Evolutionary conservation across 2,113 vertebrate species (phyloP).

Genomic region (Limnothrissa miodon): DNA sequence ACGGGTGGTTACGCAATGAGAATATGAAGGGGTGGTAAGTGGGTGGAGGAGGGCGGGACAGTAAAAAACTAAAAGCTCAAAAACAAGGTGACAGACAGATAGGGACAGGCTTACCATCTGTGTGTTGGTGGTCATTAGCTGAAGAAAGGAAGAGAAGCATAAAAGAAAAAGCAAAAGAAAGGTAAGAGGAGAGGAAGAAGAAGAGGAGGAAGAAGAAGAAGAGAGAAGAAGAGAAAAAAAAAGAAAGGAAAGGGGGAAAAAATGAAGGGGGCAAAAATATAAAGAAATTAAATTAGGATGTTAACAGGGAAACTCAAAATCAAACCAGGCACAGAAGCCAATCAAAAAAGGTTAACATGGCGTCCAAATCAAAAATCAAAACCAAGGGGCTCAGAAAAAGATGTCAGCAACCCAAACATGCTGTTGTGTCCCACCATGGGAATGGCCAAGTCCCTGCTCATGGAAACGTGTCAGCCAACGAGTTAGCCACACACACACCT

Average conservation of each 20-base stretch:
- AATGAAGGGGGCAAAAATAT: conserved; percentile 43
- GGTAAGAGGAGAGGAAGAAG: conserved; percentile 75
- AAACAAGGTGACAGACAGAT: conserved; percentile 62
- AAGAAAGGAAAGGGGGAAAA: conserved; percentile 44
- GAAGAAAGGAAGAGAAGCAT: conserved; percentile 88
- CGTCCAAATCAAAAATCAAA: conserved; percentile 54
- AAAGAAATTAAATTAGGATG: conserved; percentile 65
- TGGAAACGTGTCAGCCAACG: conserved; percentile 32
- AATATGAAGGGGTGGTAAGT: conserved; percentile 39
- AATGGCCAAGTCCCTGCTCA: conserved; percentile 65
- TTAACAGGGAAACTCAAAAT: conserved; percentile 63
- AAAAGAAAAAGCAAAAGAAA: conserved; percentile 72
- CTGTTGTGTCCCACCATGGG: conserved; percentile 64
- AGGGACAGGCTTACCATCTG: conserved; percentile 93
- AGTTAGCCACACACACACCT: conserved; percentile 22
- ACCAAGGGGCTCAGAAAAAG: conserved; percentile 75
- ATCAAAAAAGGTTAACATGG: conserved; percentile 74
- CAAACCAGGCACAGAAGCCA: conserved; percentile 58
- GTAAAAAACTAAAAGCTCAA: conserved; percentile 54
- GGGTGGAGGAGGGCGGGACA: conserved; percentile 45
- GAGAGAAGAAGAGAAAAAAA: conserved; percentile 63
- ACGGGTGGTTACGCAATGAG: conserved; percentile 31
- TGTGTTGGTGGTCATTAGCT: conserved; percentile 97
- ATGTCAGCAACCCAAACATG: conserved; percentile 63
- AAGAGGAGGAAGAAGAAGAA: conserved; percentile 76